Evolutionary conservation across 2,113 vertebrate species (phyloP), one percentile per base, ranked within the genome.

Genomic region (Cyanoramphus novaezelandiae): DNA sequence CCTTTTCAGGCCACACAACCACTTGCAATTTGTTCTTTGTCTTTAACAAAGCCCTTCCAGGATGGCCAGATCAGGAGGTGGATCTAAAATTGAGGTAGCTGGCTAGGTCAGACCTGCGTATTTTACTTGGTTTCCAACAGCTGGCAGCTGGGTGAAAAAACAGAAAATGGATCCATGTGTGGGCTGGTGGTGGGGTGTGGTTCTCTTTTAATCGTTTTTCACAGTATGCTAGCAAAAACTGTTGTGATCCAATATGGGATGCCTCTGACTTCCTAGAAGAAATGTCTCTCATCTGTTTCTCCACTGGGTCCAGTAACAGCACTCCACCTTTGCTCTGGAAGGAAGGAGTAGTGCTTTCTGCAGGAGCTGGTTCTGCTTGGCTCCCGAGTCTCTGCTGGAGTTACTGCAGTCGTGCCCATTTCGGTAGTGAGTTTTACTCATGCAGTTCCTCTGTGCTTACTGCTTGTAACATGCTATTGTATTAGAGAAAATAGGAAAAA

Each of bases 261-360:
- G 52, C 31, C 63, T 91, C 35, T 76, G 49, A 49, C 41, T 85
- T 88, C 31, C 50, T 44, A 49, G 55, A 55, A 84, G 75, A 37
- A 64, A 72, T 5, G 19, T 33, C 18, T 46, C 49, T 91, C 29
- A 6, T 78, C 44, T 16, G 17, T 53, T 74, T 68, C 59, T 82
- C 31, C 18, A 2, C 14, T 43, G 67, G 29, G 12, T 35, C 41
- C 49, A 9, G 65, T 17, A 17, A 15, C 65, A 37, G 2, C 3
- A 1, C 49, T 52, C 41, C 37, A 1, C 13, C 9, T 44, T 33
- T 2, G 0, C 43, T 5, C 0, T 7, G 60, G 55, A 88, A 62
- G n/a, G 68, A 17, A 33, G 57, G 43, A 75, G 77, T 9, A 29
- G 80, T 9, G 33, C 55, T 75, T 43, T 46, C 53, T 46, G 72